These are phyloP conservation scores for Gymnoscelis rufifasciata DNA, from an alignment of 2,888 invertebrate genomes.

Conservation along the genomic window DNA sequence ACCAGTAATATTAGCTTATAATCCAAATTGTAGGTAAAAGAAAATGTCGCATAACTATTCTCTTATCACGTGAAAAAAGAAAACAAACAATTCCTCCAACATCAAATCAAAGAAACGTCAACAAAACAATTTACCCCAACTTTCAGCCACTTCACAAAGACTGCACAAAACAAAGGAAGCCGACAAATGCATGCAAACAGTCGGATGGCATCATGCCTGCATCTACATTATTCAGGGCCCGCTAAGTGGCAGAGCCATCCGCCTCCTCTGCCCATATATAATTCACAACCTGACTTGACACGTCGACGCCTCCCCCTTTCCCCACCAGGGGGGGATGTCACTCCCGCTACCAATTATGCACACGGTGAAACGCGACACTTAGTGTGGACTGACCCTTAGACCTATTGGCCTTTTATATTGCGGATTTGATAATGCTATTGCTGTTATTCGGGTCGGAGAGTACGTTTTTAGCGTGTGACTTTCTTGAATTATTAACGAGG, in stretches of 20 bases:
- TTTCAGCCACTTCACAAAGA: neutral
- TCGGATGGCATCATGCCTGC: conserved; percentile 44
- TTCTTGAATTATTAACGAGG: neutral
- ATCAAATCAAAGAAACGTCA: too few relatives aligned
- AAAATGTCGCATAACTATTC: too few relatives aligned
- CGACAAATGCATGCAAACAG: conserved; percentile 45
- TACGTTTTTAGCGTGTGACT: conserved; percentile 26
- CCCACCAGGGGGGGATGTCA: conserved; percentile 53
- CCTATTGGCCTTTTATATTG: conserved; percentile 74
- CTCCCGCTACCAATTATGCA: conserved; percentile 74
- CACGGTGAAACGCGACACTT: conserved; percentile 67
- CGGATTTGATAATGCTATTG: conserved; percentile 36
- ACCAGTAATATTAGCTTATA: too few relatives aligned
- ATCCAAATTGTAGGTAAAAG: too few relatives aligned
- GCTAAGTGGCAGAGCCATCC: conserved; percentile 75
- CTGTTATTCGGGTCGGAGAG: conserved; percentile 22
- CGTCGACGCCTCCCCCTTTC: conserved; percentile 62
- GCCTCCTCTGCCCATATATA: conserved; percentile 65
- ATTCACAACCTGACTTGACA: conserved; percentile 73
- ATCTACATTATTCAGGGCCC: conserved; percentile 66
- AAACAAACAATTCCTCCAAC: too few relatives aligned
- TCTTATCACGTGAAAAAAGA: too few relatives aligned
- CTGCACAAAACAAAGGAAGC: conserved; percentile 23
- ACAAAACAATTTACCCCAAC: neutral
- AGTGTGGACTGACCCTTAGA: conserved; percentile 69